A percentile compares a stretch with the other conserved stretches of the same genome.
These are phyloP conservation scores for Oryzias melastigma DNA, from an alignment of 2,113 vertebrate genomes.

Conservation along the genomic window DNA sequence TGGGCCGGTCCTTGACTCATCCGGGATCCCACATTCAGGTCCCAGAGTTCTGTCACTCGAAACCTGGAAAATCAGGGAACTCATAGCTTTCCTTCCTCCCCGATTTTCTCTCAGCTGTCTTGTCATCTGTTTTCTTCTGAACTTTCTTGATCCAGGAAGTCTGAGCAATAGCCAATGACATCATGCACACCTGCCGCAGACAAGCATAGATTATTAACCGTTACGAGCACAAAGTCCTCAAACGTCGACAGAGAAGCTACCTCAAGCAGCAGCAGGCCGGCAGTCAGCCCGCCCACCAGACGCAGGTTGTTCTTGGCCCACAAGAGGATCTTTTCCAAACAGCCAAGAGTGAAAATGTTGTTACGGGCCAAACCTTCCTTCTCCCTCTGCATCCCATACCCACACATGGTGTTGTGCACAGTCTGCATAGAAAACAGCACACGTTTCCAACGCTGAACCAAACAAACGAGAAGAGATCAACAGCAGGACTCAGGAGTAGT, in stretches of 20 bases:
- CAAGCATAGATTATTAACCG: background rate
- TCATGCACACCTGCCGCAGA: slow-evolving; percentile 52
- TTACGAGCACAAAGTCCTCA: background rate
- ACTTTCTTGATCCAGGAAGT: slow-evolving; percentile 52
- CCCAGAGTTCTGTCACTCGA: slow-evolving; percentile 17
- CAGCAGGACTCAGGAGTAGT: background rate
- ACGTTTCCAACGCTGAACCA: background rate
- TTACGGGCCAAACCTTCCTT: background rate
- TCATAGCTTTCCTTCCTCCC: slow-evolving; percentile 52
- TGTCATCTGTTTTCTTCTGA: background rate
- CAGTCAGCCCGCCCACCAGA: slow-evolving; percentile 54
- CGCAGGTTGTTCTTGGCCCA: slow-evolving; percentile 61
- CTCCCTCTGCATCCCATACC: slow-evolving; percentile 55
- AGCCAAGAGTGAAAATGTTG: slow-evolving; percentile 51
- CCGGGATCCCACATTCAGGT: background rate
- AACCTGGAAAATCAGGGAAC: slow-evolving; percentile 50
- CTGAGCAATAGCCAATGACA: slow-evolving; percentile 55
- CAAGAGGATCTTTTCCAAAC: slow-evolving; percentile 50
- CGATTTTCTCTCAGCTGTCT: fast-evolving
- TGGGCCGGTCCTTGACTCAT: background rate
- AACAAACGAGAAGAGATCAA: background rate
- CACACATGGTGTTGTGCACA: slow-evolving; percentile 73
- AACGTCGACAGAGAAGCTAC: slow-evolving; percentile 4
- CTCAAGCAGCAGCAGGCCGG: slow-evolving; percentile 60
- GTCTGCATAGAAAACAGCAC: slow-evolving; percentile 30